These are phyloP conservation scores for Argyra leucocephala DNA, from an alignment of 2,888 invertebrate genomes.

Conservation along the genomic window DNA sequence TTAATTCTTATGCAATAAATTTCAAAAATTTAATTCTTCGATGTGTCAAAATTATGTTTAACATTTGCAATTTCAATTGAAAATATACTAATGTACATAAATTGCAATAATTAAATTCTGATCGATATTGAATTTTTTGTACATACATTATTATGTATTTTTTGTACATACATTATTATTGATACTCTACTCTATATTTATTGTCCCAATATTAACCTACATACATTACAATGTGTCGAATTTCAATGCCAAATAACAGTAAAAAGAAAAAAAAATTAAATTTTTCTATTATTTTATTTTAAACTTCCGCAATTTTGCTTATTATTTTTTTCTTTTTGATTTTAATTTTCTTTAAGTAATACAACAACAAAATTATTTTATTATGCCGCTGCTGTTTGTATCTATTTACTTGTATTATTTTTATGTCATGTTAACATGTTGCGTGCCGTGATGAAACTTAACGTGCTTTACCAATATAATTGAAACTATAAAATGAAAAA, in stretches of 20 bases:
- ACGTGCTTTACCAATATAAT: too few relatives aligned
- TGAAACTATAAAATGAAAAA: too few relatives aligned
- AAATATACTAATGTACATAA: too few relatives aligned
- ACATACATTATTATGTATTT: neutral
- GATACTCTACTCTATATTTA: neutral
- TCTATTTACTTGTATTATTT: too few relatives aligned
- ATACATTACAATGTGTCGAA: neutral
- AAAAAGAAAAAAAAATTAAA: neutral
- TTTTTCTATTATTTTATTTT: neutral
- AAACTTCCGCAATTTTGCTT: neutral
- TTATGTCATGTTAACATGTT: too few relatives aligned
- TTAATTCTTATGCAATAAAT: neutral
- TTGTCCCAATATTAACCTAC: constrained; percentile 1
- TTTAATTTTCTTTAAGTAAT: too few relatives aligned
- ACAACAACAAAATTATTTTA: neutral
- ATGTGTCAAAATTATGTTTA: neutral
- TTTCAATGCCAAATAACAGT: neutral
- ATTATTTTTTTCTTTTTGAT: neutral
- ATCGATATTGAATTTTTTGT: neutral
- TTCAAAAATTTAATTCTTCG: neutral
- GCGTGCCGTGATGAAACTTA: too few relatives aligned
- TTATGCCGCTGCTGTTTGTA: too few relatives aligned
- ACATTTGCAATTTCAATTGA: too few relatives aligned
- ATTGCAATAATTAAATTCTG: neutral
- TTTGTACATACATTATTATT: neutral